Evolutionary conservation across 2,797 vertebrate species (phyloP), one percentile per base, ranked within the genome.

Genomic region (Tenualosa ilisha): DNA sequence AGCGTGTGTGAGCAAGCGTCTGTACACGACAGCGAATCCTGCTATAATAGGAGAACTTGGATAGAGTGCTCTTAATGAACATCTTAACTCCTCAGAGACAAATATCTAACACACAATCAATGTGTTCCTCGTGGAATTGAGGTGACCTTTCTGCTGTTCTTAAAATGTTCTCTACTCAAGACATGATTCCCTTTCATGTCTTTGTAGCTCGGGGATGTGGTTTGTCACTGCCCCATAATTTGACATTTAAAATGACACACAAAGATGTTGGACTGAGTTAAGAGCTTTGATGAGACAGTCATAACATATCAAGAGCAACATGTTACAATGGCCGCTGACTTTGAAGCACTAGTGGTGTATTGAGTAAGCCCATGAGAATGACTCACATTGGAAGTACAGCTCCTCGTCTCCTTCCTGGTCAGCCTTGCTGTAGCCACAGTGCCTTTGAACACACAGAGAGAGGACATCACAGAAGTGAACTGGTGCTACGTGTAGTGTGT

Each of bases 331-430:
- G 72, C 15, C 46, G 6, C 40, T 79, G 72, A 15, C 40, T 46
- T 0, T 75, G 17, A 75, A 72, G 37, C 40, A 37, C 72, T 79
- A 43, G 13, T 6, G 37, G 40, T 6, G 7, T 40, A 46, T 22
- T 7, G 40, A 43, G 72, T 63, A 24, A 46, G 72, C 72, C 59
- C 15, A 65, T 91, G 92, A 94, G 91, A 93, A 93, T 89, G 93
- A 98, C 98, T 99, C 97, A 99, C 98, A 99, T 95, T 99, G 98
- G 94, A 99, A 99, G 95, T 99, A 99, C 91, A 99, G 98, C 91
- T 99, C 98, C 94, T 99, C 98, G 88, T 99, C 98, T 86, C 98
- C 98, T 95, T 99, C 98, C 94, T 99, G 98, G 93, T 99, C 98
- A 0, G 98, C 98, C 95, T 99, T 99, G 94, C 98, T 99, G 92